phyloP scores from a whole-genome alignment of 2,113 vertebrate genomes.

The Chrysochloris asiatica region DNA sequence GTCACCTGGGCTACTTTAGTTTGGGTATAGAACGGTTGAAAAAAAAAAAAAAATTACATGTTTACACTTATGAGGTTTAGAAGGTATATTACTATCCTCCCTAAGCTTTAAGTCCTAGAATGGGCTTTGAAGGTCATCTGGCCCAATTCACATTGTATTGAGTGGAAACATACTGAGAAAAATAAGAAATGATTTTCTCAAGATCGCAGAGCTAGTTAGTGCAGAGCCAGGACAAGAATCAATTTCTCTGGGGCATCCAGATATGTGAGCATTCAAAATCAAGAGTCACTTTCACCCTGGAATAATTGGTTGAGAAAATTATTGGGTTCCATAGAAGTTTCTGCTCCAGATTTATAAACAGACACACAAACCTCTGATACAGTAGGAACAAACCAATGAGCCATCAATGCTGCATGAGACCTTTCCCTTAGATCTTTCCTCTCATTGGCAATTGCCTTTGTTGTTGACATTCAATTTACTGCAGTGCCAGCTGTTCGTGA shows the following conservation, averaged over 20 bases:
- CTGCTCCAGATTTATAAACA: not conserved
- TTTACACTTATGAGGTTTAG: not conserved
- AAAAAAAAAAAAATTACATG: not conserved
- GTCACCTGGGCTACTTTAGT: not conserved
- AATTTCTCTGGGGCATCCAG: not conserved
- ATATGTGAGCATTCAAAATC: not conserved
- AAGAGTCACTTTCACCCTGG: not conserved
- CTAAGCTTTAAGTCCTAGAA: not conserved
- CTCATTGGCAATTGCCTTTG: not conserved
- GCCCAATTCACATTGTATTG: not conserved
- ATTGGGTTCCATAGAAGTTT: not conserved
- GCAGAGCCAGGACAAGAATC: not conserved
- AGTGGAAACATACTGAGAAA: not conserved
- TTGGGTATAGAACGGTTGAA: not conserved
- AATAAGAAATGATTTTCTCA: not conserved
- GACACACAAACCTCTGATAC: not conserved
- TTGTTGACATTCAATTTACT: constrained; percentile 46
- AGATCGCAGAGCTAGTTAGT: not conserved
- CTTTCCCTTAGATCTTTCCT: not conserved
- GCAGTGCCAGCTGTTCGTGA: constrained; percentile 58
- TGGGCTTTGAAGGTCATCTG: not conserved
- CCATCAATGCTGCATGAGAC: not conserved
- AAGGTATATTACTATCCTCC: not conserved
- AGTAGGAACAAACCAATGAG: not conserved
- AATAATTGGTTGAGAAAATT: not conserved